Evolutionary conservation across 2,888 invertebrate species (phyloP).

Genomic region (Lithophane ornitopus): DNA sequence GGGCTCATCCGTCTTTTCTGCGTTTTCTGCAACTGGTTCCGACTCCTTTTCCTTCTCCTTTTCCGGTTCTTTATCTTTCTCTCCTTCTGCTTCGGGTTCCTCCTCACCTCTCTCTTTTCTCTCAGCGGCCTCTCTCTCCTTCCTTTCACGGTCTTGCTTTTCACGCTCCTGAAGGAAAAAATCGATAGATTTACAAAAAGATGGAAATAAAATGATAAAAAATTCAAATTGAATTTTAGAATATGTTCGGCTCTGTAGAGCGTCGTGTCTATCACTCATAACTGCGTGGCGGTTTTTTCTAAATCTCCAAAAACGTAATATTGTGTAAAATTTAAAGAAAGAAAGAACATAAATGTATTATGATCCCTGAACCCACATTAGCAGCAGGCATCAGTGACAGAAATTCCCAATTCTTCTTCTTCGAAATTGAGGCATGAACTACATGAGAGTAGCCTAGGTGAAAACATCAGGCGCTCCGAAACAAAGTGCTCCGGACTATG

Average conservation of each 20-base stretch:
- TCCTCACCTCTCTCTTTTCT: constrained; percentile 69
- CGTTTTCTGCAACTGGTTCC: constrained; percentile 16
- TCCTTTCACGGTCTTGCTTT: constrained; percentile 74
- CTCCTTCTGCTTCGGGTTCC: constrained; percentile 61
- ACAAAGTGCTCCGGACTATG: background rate
- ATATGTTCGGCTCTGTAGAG: background rate
- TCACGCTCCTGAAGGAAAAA: constrained; percentile 75
- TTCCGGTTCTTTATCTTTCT: constrained; percentile 36
- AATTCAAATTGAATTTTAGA: background rate
- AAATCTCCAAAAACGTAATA: background rate
- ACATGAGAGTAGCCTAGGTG: background rate
- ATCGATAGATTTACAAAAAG: background rate
- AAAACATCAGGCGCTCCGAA: background rate
- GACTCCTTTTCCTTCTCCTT: constrained; percentile 30
- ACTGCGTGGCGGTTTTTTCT: background rate
- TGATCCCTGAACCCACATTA: background rate
- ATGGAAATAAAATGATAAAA: background rate
- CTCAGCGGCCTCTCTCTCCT: constrained; percentile 72
- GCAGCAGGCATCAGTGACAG: background rate
- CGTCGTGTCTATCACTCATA: background rate
- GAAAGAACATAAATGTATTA: background rate
- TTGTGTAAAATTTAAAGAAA: background rate
- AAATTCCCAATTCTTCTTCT: background rate
- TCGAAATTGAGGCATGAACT: background rate
- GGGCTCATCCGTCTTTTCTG: constrained; percentile 49